Percentiles rank a stretch among this genome's conserved stretches.
Evolutionary conservation across 1,140 invertebrate species (phyloP).

Genomic region (Ladona fulva): DNA sequence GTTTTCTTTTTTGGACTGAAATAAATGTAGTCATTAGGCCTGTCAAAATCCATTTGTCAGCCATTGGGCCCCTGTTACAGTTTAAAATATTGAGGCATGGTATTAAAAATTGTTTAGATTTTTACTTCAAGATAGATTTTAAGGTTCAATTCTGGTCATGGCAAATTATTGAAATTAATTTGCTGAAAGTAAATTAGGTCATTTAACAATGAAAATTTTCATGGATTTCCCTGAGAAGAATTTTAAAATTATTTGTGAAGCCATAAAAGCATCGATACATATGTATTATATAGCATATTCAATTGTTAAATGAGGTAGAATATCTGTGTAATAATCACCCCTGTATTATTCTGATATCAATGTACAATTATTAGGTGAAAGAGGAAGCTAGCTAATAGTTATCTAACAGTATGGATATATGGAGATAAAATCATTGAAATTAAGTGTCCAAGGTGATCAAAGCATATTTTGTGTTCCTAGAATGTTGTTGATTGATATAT

Average conservation of each 20-base stretch:
- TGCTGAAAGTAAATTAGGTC: neutral
- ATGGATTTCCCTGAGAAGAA: neutral
- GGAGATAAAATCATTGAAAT: neutral
- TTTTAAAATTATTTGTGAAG: neutral
- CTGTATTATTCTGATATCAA: slow-evolving; percentile 10
- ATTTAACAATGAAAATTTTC: neutral
- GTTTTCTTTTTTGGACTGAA: neutral
- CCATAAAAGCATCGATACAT: neutral
- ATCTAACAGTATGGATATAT: neutral
- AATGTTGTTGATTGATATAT: neutral
- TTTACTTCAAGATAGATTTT: neutral
- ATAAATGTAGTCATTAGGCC: neutral
- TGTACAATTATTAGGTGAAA: slow-evolving; percentile 6
- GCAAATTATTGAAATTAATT: neutral
- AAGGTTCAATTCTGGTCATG: neutral
- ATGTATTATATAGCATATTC: slow-evolving; percentile 8
- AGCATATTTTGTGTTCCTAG: slow-evolving; percentile 9
- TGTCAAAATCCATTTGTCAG: neutral
- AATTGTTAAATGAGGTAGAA: slow-evolving; percentile 8
- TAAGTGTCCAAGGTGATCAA: slow-evolving; percentile 5
- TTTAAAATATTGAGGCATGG: neutral
- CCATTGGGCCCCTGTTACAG: neutral
- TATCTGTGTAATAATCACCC: neutral
- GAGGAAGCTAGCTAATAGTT: neutral
- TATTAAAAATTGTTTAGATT: neutral